These are phyloP conservation scores for Silurus asotus DNA, from an alignment of 2,113 vertebrate genomes.

Conservation along the genomic window DNA sequence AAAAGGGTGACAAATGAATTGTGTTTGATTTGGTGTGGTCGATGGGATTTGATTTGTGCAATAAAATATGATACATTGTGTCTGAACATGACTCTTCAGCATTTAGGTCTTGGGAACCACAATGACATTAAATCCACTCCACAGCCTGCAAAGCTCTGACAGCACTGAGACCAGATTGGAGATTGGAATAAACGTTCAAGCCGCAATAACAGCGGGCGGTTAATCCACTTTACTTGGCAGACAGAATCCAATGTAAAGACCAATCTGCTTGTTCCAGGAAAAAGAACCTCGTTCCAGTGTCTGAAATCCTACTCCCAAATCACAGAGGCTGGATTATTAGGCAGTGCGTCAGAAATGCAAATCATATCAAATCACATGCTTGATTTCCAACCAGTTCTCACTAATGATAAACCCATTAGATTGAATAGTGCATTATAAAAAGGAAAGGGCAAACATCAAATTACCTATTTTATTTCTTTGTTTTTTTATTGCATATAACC, in stretches of 20 bases:
- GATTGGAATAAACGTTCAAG: slow-evolving; percentile 50
- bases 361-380: slow-evolving; percentile 13
- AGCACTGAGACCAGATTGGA: slow-evolving; percentile 1
- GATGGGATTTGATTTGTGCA: neutral
- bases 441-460: neutral
- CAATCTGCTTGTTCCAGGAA: slow-evolving; percentile 58
- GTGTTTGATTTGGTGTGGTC: neutral
- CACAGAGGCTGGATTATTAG: slow-evolving; percentile 24
- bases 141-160: neutral
- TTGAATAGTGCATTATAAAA: slow-evolving; percentile 5
- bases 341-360: slow-evolving; percentile 3
- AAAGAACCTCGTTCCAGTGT: slow-evolving; percentile 42
- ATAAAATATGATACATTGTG: neutral
- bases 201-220: slow-evolving; percentile 61
- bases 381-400: neutral
- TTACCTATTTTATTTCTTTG: neutral
- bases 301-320: slow-evolving; percentile 48
- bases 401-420: slow-evolving; percentile 7
- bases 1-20: neutral
- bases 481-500: neutral
- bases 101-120: neutral
- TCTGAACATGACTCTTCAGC: neutral
- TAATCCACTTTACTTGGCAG: slow-evolving; percentile 68
- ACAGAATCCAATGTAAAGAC: slow-evolving; percentile 49
- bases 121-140: slow-evolving; percentile 2